Base-by-base conservation (phyloP, 2,113 vertebrate species). In the Nestor notabilis region DNA sequence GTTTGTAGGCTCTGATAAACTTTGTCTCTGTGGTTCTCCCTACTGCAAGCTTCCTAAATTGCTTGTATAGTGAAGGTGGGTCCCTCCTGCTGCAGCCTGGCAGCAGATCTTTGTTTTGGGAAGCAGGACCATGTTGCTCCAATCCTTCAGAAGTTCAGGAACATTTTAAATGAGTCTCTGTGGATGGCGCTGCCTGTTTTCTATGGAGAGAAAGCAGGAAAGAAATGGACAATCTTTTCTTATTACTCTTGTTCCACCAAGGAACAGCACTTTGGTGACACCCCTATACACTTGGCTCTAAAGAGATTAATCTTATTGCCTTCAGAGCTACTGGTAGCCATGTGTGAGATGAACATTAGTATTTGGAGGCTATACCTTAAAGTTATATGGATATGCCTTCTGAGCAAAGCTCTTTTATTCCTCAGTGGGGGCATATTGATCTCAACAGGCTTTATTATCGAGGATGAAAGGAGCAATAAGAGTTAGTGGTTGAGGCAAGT, bases 381-480 rank as follows among this genome's bases (percentile, higher is more conserved):
- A 94, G 91, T 84, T n/a, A 82, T 92, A 91, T 84, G 69, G 77
- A 71, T 89, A 6, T 75, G 71, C 60, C 89, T 91, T 72, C 47
- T 61, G 65, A 92, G 60, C 72, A 92, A 77, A 92, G 75, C 43
- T 89, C 27, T 82, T 55, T 44, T 31, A 17, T 87, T 92, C 65
- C 58, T 91, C 77, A 63, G 11, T 24, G 47, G 33, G 49, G 44
- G 27, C 47, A 53, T 61, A 76, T 39, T 91, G 89, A 89, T 94
- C 52, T 92, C 85, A 50, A 21, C n/a, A 61, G 47, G 23, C n/a
- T 76, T 84, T 69, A 37, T 83, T 90, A 43, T 5, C 27, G 46
- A 89, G 77, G 74, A 16, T 58, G 69, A 65, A 95, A 91, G 58
- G 53, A 95, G 80, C 29, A 50, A 7, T 86, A 52, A 65, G 60